Evolutionary conservation across 2,797 vertebrate species (phyloP).

Genomic region (Neostethus bicornis): DNA sequence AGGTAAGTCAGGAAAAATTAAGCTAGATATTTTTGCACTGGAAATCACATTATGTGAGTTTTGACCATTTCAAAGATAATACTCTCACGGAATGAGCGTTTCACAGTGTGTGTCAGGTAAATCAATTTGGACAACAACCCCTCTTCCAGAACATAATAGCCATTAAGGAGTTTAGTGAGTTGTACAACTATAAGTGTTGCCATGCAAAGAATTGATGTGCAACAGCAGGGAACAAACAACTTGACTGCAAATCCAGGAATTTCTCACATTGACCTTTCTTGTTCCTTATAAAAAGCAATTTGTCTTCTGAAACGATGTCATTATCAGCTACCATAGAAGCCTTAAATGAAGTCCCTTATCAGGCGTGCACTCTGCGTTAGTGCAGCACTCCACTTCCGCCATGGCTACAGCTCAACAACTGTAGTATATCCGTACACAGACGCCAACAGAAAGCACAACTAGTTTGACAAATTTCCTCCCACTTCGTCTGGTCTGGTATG

Average conservation of each 20-base stretch:
- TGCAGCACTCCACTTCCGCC: constrained; percentile 4
- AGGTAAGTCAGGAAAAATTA: too few species aligned
- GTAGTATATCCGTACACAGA: constrained; percentile 10
- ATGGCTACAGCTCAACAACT: constrained; percentile 12
- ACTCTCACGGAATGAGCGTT: constrained; percentile 23
- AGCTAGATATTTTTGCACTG: too few species aligned
- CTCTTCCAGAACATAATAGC: constrained; percentile 34
- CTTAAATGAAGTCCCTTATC: constrained; percentile 55
- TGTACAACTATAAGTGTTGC: constrained; percentile 49
- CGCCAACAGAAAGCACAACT: not conserved
- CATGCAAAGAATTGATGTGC: constrained; percentile 46
- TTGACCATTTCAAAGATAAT: constrained; percentile 4
- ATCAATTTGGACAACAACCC: constrained; percentile 25
- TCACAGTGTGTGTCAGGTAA: not conserved
- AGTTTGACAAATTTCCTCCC: not conserved
- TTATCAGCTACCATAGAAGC: constrained; percentile 52
- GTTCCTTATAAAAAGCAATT: constrained; percentile 51
- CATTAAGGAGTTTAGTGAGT: constrained; percentile 50
- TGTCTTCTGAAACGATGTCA: constrained; percentile 55
- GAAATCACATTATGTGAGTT: constrained; percentile 8
- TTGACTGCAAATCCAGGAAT: constrained; percentile 24
- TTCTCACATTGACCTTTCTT: constrained; percentile 61
- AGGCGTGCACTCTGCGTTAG: constrained; percentile 41
- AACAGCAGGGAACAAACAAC: not conserved
- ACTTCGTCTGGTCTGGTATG: too few species aligned